Percentiles rank a stretch among this genome's conserved stretches.
phyloP scores from a whole-genome alignment of 2,888 invertebrate genomes.

The Zele albiditarsus region DNA sequence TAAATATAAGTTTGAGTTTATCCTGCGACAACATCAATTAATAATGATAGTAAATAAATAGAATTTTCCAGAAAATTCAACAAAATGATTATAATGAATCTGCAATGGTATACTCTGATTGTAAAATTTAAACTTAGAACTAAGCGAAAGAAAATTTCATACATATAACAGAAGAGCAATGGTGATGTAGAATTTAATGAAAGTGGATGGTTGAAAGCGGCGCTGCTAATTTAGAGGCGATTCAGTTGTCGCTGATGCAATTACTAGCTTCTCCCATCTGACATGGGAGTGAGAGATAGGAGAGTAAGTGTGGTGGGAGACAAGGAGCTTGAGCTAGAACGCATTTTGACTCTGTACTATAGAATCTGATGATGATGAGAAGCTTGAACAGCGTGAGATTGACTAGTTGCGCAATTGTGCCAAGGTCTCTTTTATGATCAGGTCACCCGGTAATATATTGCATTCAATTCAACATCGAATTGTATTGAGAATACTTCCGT shows the following conservation, averaged over 20 bases:
- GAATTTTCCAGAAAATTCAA: no score
- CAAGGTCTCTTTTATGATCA: conserved; percentile 11
- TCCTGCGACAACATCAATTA: no score
- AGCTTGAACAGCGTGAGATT: background rate
- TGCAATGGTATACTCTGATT: no score
- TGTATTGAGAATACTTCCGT: background rate
- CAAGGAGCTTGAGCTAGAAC: background rate
- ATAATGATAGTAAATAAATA: no score
- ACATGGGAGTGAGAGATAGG: background rate
- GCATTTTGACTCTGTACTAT: background rate
- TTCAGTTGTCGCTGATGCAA: conserved; percentile 4
- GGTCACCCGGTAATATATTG: background rate
- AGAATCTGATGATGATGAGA: conserved; percentile 9
- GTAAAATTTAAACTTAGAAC: no score
- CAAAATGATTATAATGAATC: no score
- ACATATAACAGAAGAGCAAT: no score
- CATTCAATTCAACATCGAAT: conserved; percentile 2
- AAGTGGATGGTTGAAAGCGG: background rate
- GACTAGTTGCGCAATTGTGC: conserved; percentile 15
- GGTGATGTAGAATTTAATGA: background rate
- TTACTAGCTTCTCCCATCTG: background rate
- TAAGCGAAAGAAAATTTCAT: no score
- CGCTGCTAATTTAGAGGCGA: background rate
- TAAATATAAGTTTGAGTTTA: no score
- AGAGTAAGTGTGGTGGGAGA: background rate